A percentile compares a stretch with the other conserved stretches of the same genome.
Evolutionary conservation across 2,888 invertebrate species (phyloP).

Genomic region (Patella depressa): DNA sequence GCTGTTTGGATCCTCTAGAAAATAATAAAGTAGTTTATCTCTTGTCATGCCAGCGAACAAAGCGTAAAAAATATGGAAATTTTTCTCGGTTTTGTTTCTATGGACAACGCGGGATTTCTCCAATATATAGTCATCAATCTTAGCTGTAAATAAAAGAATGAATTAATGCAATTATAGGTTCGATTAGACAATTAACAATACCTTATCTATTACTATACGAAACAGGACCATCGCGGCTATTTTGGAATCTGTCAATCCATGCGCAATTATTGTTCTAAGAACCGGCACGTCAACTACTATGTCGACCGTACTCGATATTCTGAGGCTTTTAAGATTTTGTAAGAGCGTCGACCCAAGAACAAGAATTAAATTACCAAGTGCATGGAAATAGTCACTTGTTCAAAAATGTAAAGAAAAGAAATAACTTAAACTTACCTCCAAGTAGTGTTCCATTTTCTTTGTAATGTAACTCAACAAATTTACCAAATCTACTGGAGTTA

Average conservation of each 20-base stretch:
- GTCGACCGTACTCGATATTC: no score
- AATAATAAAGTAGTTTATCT: conserved; percentile 57
- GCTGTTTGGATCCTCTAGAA: conserved; percentile 58
- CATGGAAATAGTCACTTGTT: no score
- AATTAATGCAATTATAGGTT: not conserved
- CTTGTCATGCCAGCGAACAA: conserved; percentile 62
- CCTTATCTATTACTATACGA: no score
- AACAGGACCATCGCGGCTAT: no score
- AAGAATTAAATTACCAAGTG: no score
- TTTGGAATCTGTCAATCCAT: no score
- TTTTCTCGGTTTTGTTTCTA: conserved; percentile 55
- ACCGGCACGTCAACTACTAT: no score
- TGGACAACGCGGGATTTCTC: conserved; percentile 66
- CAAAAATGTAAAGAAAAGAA: no score
- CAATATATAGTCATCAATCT: conserved; percentile 62
- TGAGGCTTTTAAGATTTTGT: no score
- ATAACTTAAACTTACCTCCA: conserved; percentile 50
- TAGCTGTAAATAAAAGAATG: conserved; percentile 45
- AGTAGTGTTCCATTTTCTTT: conserved; percentile 48
- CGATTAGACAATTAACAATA: no score
- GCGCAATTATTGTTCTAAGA: no score
- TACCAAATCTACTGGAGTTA: conserved; percentile 67
- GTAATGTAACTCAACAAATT: conserved; percentile 63
- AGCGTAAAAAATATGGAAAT: conserved; percentile 66
- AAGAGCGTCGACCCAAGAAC: no score